These are phyloP conservation scores for Merluccius polli DNA, from an alignment of 2,797 vertebrate genomes.

Conservation along the genomic window DNA sequence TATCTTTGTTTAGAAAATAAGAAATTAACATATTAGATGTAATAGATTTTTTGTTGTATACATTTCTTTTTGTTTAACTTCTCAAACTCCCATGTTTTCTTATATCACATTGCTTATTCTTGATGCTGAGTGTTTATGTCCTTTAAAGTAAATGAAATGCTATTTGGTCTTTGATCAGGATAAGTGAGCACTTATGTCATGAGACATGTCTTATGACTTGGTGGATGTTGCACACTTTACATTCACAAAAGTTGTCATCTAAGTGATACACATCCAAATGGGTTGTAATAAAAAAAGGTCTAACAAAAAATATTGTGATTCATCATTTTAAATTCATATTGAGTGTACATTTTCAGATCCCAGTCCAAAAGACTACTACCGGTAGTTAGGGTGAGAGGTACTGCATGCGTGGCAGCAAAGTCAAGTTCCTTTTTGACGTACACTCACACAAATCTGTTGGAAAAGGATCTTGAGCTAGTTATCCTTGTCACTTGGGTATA, in stretches of 20 bases:
- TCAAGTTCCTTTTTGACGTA: background rate
- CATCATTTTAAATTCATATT: background rate
- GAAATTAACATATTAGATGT: background rate
- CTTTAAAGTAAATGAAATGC: background rate
- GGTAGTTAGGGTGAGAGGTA: background rate
- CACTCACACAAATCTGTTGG: background rate
- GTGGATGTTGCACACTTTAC: background rate
- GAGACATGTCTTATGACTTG: background rate
- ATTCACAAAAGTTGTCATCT: background rate
- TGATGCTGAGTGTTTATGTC: conserved; percentile 24
- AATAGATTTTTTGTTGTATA: background rate
- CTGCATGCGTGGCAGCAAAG: background rate
- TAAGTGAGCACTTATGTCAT: conserved; percentile 4
- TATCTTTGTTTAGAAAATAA: background rate
- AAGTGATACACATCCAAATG: background rate
- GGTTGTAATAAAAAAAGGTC: background rate
- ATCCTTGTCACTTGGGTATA: no score
- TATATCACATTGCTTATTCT: conserved; percentile 12
- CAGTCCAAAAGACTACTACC: background rate
- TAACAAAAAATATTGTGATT: background rate
- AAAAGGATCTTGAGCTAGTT: no score
- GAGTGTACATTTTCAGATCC: background rate
- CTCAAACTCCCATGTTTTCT: conserved; percentile 7
- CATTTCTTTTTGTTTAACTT: background rate
- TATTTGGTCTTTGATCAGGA: background rate